Percentiles rank a stretch among this genome's conserved stretches.
Evolutionary conservation across 2,888 invertebrate genomes (phyloP).

Genomic region (Lasioglossum villosulum): DNA sequence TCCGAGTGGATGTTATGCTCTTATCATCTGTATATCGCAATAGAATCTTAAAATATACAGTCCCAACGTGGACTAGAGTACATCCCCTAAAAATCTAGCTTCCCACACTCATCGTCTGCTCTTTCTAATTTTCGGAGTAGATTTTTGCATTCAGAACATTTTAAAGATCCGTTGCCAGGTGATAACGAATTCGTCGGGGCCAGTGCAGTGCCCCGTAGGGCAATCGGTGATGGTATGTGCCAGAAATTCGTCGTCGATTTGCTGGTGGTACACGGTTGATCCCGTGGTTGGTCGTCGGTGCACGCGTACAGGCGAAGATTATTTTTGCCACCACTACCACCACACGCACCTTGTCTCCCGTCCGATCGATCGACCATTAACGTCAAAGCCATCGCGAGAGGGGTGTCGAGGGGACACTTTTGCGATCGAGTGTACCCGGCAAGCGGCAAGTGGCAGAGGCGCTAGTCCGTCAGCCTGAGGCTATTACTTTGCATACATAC

Average conservation of each 20-base stretch:
- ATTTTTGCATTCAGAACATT: no score
- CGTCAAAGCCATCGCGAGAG: slow-evolving; percentile 68
- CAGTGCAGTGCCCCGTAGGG: neutral
- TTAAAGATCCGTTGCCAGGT: no score
- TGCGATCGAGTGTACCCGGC: slow-evolving; percentile 68
- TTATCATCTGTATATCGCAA: no score
- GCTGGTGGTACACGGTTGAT: slow-evolving; percentile 13
- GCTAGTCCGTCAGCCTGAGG: slow-evolving; percentile 73
- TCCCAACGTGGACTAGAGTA: no score
- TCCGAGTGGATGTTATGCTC: no score
- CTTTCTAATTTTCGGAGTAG: no score
- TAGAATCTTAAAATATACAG: no score
- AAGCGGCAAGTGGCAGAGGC: slow-evolving; percentile 66
- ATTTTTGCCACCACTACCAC: slow-evolving; percentile 66
- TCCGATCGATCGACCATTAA: slow-evolving; percentile 73
- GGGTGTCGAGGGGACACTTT: slow-evolving; percentile 64
- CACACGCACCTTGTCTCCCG: slow-evolving; percentile 69
- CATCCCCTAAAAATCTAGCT: no score
- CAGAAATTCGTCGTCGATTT: neutral
- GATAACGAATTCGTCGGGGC: neutral
- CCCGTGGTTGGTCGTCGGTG: slow-evolving; percentile 11
- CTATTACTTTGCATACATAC: slow-evolving; percentile 73
- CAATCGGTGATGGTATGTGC: neutral
- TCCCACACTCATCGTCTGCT: no score
- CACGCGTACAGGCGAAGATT: slow-evolving; percentile 59